A percentile compares a stretch with the other conserved stretches of the same genome.
Conservation (phyloP, 2,797 vertebrate genomes). For the Gorsachius magnificus region DNA sequence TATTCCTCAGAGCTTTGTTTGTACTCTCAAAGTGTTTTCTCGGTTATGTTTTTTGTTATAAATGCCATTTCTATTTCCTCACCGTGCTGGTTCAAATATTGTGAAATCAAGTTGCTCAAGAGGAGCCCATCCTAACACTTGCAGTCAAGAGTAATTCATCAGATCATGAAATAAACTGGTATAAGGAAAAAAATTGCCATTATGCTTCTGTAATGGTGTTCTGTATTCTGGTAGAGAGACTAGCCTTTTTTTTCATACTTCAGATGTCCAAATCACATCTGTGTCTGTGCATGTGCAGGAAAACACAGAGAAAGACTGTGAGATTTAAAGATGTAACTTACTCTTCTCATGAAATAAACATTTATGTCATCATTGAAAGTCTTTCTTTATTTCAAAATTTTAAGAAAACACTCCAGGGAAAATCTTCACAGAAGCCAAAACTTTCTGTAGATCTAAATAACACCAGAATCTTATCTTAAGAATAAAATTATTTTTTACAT, state of each 20-base stretch:
- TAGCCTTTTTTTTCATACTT: neutral
- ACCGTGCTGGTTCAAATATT: neutral
- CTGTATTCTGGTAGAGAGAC: neutral
- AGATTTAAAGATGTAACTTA: neutral
- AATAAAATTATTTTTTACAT: neutral
- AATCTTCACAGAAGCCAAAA: neutral
- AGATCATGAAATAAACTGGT: neutral
- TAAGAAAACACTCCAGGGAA: neutral
- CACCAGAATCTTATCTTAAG: neutral
- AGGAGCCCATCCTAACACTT: neutral
- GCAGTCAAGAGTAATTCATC: neutral
- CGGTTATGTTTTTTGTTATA: neutral
- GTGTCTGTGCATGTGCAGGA: neutral
- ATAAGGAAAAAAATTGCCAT: neutral
- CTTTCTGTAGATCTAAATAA: neutral
- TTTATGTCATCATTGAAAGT: neutral
- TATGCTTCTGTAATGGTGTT: neutral
- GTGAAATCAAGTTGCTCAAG: neutral
- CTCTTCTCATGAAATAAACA: neutral
- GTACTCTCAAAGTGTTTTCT: neutral
- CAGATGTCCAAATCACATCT: neutral
- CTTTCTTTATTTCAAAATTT: neutral
- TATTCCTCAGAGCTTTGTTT: constrained; percentile 14
- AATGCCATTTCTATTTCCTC: neutral
- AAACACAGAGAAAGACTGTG: neutral